Percentiles rank a stretch among this genome's conserved stretches.
phyloP scores from a whole-genome alignment of 1,140 invertebrate species.

The Rhagoletis pomonella region DNA sequence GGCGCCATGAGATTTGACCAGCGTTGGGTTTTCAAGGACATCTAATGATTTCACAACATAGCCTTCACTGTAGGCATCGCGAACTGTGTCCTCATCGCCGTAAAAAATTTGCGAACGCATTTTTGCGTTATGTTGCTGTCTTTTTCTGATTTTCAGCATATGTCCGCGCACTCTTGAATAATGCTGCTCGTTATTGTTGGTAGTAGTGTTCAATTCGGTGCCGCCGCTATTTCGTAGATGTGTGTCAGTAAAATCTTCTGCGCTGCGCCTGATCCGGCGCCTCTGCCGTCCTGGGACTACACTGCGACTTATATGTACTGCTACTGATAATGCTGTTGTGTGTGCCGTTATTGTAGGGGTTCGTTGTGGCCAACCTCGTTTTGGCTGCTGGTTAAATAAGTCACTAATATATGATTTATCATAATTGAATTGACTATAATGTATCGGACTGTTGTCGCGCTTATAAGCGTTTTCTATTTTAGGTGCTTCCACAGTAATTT shows the following conservation, averaged over 20 bases:
- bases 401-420: not conserved
- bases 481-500: not conserved
- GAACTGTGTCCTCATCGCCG: too few species aligned
- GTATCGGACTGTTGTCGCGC: not conserved
- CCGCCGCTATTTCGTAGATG: not conserved
- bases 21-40: not conserved
- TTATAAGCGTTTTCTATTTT: not conserved
- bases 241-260: not conserved
- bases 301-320: too few species aligned
- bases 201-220: not conserved
- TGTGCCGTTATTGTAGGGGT: too few species aligned
- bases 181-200: not conserved
- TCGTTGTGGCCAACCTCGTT: not conserved
- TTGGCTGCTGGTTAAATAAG: not conserved
- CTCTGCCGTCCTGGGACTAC: too few species aligned
- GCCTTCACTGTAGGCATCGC: too few species aligned
- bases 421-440: not conserved
- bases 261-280: not conserved
- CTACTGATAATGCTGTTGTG: not conserved
- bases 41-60: not conserved
- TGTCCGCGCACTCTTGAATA: not conserved
- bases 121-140: too few species aligned
- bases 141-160: too few species aligned
- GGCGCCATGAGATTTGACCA: not conserved
- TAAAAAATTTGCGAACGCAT: too few species aligned